These are phyloP conservation scores for Deroptyus accipitrinus DNA, from an alignment of 2,113 vertebrate genomes.

Conservation along the genomic window DNA sequence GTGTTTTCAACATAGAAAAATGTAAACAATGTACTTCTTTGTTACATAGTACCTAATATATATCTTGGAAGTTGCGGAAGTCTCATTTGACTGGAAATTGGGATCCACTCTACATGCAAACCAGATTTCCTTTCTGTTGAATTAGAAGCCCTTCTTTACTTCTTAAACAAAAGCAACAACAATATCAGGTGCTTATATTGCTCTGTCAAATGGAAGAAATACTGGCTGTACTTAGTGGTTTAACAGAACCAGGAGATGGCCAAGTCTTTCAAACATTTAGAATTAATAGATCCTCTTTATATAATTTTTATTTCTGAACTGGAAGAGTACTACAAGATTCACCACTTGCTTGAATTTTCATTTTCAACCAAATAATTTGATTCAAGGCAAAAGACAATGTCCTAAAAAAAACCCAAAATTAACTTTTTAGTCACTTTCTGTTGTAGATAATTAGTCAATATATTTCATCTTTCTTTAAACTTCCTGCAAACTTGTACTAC, in stretches of 20 bases:
- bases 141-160: not conserved
- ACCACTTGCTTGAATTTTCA: not conserved
- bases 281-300: not conserved
- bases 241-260: not conserved
- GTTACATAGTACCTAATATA: not conserved
- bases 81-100: not conserved
- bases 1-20: not conserved
- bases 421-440: not conserved
- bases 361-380: not conserved
- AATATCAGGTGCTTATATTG: not conserved
- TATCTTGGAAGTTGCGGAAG: not conserved
- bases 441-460: not conserved
- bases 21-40: not conserved
- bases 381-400: not conserved
- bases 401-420: not conserved
- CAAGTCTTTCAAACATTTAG: not conserved
- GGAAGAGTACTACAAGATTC: not conserved
- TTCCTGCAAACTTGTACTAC: not conserved
- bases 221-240: not conserved
- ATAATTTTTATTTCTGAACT: conserved; percentile 3
- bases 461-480: not conserved
- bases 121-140: not conserved
- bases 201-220: not conserved
- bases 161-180: conserved; percentile 22
- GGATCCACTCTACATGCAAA: not conserved